Conservation (phyloP, 2,888 invertebrate genomes). For the Xylota sylvarum region DNA sequence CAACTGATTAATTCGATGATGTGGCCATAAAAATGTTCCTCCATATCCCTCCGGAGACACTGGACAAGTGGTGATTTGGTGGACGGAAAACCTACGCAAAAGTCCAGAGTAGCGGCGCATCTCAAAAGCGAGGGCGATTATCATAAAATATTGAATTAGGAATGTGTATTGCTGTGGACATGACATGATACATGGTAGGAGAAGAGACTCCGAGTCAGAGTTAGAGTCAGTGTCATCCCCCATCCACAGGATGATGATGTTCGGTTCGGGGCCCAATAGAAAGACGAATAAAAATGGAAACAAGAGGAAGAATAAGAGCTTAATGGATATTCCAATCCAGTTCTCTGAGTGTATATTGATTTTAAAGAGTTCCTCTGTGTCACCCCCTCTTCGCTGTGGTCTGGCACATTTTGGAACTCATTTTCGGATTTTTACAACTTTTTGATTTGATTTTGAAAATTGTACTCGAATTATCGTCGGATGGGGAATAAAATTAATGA, state of each 20-base stretch:
- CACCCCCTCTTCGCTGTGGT: neutral
- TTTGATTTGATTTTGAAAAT: constrained; percentile 76
- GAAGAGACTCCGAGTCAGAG: neutral
- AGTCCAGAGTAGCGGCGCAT: constrained; percentile 44
- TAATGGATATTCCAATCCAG: constrained; percentile 53
- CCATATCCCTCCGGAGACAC: constrained; percentile 4
- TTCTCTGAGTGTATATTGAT: constrained; percentile 49
- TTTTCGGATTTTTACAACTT: constrained; percentile 73
- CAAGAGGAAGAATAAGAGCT: constrained; percentile 43
- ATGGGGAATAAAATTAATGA: constrained; percentile 73
- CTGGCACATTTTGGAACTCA: constrained; percentile 53
- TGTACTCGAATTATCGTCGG: constrained; percentile 75
- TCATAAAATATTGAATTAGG: constrained; percentile 77
- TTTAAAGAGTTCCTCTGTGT: constrained; percentile 46
- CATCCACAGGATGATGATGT: constrained; percentile 58
- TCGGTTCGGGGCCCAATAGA: constrained; percentile 42
- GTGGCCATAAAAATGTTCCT: constrained; percentile 64
- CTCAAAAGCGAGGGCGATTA: constrained; percentile 77
- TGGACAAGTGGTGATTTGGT: constrained; percentile 44
- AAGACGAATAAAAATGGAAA: constrained; percentile 47
- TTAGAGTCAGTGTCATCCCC: constrained; percentile 43
- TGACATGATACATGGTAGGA: constrained; percentile 74
- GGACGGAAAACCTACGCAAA: constrained; percentile 68
- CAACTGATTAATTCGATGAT: constrained; percentile 77
- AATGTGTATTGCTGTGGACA: constrained; percentile 69